Percentiles rank a stretch among this genome's conserved stretches.
phyloP scores from a whole-genome alignment of 92 coral and sea anemone genomes.

The Umimayanthus chanpuru region DNA sequence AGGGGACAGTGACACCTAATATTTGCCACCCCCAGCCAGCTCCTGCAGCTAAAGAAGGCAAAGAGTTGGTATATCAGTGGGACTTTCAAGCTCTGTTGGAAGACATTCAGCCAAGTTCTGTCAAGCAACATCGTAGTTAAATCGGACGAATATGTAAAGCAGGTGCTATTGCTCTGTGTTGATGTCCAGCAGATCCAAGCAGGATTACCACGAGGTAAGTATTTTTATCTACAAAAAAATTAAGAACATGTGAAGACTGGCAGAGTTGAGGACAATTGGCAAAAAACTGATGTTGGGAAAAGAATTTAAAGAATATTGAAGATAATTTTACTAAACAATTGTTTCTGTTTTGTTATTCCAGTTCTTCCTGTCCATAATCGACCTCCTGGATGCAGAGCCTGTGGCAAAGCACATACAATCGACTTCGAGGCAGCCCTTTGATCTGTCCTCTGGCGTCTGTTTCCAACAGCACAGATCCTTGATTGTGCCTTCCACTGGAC shows the following conservation, averaged over 20 bases:
- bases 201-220: not conserved
- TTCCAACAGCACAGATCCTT: not conserved
- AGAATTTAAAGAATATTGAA: not conserved
- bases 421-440: conserved; percentile 4
- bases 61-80: conserved; percentile 46
- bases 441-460: not conserved
- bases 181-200: conserved; percentile 10
- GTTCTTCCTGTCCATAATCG: conserved; percentile 12
- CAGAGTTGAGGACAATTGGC: no score
- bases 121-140: conserved; percentile 37
- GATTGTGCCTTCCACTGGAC: not conserved
- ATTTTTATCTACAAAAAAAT: not conserved
- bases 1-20: no score
- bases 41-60: conserved; percentile 28
- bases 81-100: conserved; percentile 37
- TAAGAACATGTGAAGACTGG: no score
- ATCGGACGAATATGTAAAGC: conserved; percentile 13
- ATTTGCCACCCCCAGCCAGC: conserved; percentile 42
- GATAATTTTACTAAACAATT: not conserved
- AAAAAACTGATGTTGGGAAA: no score
- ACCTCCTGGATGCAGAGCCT: not conserved
- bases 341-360: not conserved
- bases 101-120: conserved; percentile 37
- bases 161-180: not conserved
- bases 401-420: not conserved